phyloP scores from a whole-genome alignment of 2,797 vertebrate species.

The Neoniphon sammara region DNA sequence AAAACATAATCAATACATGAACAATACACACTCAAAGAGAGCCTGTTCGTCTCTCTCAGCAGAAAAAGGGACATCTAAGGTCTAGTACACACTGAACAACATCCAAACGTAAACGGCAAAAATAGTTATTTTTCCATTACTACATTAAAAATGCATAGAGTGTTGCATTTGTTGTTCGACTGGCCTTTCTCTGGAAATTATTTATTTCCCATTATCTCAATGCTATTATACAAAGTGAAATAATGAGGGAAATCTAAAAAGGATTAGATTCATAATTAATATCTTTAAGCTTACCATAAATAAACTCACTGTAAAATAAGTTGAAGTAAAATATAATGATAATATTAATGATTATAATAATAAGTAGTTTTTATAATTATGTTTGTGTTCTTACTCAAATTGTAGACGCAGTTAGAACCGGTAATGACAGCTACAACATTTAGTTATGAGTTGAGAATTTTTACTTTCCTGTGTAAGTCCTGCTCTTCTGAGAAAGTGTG shows the following conservation, averaged over 20 bases:
- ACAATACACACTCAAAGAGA: not conserved
- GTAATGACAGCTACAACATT: not conserved
- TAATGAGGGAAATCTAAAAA: constrained; percentile 34
- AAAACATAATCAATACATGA: not conserved
- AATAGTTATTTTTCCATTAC: constrained; percentile 30
- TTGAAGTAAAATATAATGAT: constrained; percentile 37
- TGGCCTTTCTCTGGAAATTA: constrained; percentile 48
- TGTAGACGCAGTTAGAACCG: not conserved
- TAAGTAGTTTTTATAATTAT: constrained; percentile 14
- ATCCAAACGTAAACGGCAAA: constrained; percentile 5
- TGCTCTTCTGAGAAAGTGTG: not conserved
- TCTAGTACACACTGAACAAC: too few relatives aligned
- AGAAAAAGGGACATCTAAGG: not conserved
- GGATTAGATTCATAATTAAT: constrained; percentile 12
- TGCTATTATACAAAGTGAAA: constrained; percentile 32
- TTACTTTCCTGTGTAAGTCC: not conserved
- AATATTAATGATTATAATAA: constrained; percentile 28
- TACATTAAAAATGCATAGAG: constrained; percentile 38
- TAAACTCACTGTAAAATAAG: constrained; percentile 33
- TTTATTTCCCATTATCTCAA: constrained; percentile 27
- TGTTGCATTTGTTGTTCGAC: constrained; percentile 43
- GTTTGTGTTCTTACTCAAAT: constrained; percentile 13
- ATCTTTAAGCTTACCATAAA: not conserved
- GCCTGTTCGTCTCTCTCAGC: not conserved
- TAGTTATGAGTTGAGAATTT: not conserved